phyloP scores from a whole-genome alignment of 2,113 vertebrate species.

The Calcarius ornatus region DNA sequence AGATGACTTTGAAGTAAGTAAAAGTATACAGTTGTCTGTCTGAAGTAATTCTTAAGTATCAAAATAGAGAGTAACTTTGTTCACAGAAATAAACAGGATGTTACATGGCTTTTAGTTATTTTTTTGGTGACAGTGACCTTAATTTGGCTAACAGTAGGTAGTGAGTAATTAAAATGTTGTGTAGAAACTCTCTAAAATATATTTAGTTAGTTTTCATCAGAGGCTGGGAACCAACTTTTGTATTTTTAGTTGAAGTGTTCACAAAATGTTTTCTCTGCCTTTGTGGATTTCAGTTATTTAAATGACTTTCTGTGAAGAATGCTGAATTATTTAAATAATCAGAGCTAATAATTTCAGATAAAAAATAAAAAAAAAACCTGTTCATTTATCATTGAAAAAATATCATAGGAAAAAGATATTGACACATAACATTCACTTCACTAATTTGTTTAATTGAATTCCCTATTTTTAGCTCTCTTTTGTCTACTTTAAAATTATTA shows the following conservation, averaged over 20 bases:
- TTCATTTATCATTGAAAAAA: neutral
- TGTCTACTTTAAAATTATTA: neutral
- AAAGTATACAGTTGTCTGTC: neutral
- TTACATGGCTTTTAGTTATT: neutral
- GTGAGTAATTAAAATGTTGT: neutral
- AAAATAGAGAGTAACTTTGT: neutral
- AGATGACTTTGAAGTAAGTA: slow-evolving; percentile 92
- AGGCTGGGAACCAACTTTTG: neutral
- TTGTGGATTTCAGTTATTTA: neutral
- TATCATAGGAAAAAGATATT: neutral
- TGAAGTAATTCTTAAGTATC: neutral
- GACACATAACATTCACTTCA: neutral
- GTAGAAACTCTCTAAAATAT: neutral
- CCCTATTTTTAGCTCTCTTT: neutral
- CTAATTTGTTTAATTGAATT: neutral
- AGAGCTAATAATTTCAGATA: neutral
- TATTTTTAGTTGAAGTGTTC: neutral
- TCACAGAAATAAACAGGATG: neutral
- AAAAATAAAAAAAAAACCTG: accelerated
- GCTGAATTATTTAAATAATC: neutral
- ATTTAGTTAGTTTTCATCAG: neutral
- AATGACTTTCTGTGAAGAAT: neutral
- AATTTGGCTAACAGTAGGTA: neutral
- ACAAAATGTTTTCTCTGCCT: neutral
- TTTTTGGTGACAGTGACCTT: neutral